Percentiles rank a stretch among this genome's conserved stretches.
phyloP scores from a whole-genome alignment of 2,797 vertebrate genomes.

The Poliocrania exsul region DNA sequence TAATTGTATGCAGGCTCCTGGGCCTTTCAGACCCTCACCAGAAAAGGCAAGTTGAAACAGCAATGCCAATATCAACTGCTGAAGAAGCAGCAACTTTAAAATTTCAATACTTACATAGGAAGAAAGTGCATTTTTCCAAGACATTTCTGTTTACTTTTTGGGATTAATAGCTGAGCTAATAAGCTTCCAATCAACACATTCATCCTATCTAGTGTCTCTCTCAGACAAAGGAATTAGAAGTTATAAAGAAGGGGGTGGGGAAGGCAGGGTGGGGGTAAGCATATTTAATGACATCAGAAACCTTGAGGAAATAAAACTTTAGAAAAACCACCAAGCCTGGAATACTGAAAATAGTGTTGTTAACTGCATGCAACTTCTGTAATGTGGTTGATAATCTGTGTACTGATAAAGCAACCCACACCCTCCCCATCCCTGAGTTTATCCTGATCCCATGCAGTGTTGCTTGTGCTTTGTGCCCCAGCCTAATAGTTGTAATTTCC shows the following conservation, averaged over 20 bases:
- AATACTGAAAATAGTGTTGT: not conserved
- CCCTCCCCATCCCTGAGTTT: not conserved
- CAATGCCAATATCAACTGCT: not conserved
- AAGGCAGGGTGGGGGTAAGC: fast-evolving
- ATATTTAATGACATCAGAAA: not conserved
- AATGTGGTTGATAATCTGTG: not conserved
- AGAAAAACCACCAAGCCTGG: not conserved
- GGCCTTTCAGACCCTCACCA: not conserved
- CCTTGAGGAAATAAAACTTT: not conserved
- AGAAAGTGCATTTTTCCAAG: not conserved
- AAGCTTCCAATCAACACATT: not conserved
- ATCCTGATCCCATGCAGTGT: fast-evolving
- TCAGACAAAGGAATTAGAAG: not conserved
- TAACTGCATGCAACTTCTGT: not conserved
- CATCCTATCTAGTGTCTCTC: not conserved
- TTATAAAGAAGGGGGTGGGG: not conserved
- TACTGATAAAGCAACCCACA: not conserved
- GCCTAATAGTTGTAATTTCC: not conserved
- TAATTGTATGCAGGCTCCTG: not conserved
- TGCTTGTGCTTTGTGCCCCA: not conserved
- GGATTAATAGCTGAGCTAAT: not conserved
- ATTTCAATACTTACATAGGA: not conserved
- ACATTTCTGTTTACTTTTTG: not conserved
- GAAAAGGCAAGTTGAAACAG: not conserved
- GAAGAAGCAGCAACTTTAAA: not conserved